A percentile compares a stretch with the other conserved stretches of the same genome.
These are phyloP conservation scores for Panthera uncia DNA, from an alignment of 2,113 vertebrate genomes.

Conservation along the genomic window DNA sequence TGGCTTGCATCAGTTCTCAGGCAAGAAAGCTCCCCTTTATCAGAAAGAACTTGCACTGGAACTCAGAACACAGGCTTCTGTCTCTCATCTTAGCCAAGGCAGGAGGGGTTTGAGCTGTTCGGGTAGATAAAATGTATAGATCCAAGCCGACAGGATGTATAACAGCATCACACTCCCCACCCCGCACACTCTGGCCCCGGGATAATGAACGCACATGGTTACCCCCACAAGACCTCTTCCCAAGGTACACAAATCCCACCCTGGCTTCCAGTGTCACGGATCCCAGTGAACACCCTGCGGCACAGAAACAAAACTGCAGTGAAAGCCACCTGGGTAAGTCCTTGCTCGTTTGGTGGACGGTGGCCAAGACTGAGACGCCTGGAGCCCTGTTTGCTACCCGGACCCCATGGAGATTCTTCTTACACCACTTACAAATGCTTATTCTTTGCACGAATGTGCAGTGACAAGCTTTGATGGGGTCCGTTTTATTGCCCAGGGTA, in stretches of 20 bases:
- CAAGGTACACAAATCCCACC: not conserved
- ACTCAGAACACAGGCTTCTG: not conserved
- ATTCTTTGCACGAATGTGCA: not conserved
- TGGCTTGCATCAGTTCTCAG: not conserved
- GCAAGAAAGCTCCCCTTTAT: not conserved
- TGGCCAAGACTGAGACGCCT: not conserved
- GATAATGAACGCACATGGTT: not conserved
- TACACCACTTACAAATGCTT: not conserved
- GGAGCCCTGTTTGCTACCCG: not conserved
- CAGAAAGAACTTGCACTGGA: not conserved
- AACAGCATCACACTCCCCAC: too few species aligned
- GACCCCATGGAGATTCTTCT: too few species aligned
- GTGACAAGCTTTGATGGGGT: rapidly evolving
- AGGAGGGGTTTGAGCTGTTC: not conserved
- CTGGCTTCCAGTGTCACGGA: not conserved
- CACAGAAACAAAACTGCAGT: not conserved
- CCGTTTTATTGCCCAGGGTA: not conserved
- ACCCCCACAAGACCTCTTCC: not conserved
- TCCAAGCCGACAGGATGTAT: not conserved
- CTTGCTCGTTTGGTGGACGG: not conserved
- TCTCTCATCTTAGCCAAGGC: not conserved
- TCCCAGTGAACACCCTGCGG: not conserved
- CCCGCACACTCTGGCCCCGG: too few species aligned
- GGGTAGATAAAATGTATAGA: not conserved
- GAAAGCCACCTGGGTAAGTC: not conserved